Percentiles rank a stretch among this genome's conserved stretches.
Evolutionary conservation across 2,113 vertebrate genomes (phyloP).

Genomic region (Nannobrachium achirus): DNA sequence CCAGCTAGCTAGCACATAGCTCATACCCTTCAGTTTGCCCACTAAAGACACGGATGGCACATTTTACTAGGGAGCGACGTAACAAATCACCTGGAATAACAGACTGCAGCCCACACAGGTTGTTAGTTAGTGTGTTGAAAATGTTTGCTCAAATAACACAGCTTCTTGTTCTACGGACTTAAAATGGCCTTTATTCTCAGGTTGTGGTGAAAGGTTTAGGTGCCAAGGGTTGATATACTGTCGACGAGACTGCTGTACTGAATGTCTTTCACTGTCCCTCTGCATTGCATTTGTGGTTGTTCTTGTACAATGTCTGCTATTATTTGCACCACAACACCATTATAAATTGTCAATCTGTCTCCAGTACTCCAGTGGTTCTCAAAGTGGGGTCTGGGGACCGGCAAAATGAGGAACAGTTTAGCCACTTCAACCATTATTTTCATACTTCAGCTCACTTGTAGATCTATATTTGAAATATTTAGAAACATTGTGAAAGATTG

Average conservation of each 20-base stretch:
- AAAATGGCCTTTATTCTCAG: background rate
- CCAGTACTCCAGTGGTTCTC: too few relatives aligned
- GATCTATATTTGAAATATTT: too few relatives aligned
- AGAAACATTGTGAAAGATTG: too few relatives aligned
- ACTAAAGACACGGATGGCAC: background rate
- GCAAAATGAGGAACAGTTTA: too few relatives aligned
- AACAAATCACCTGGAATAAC: background rate
- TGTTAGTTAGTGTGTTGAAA: background rate
- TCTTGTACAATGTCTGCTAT: background rate
- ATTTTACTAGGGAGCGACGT: background rate
- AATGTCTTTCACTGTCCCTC: background rate
- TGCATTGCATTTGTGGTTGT: background rate
- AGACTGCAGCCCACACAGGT: slow-evolving; percentile 9
- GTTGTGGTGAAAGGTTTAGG: too few relatives aligned
- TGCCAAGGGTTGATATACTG: too few relatives aligned
- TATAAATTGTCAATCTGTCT: background rate
- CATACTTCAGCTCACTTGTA: too few relatives aligned
- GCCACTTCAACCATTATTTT: too few relatives aligned
- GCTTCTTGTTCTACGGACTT: background rate
- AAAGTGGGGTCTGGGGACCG: too few relatives aligned
- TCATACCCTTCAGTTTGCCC: background rate
- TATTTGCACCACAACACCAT: background rate
- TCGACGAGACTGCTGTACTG: too few relatives aligned
- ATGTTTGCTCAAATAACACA: background rate
- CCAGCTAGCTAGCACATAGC: background rate